These are phyloP conservation scores for Neoarius graeffei DNA, from an alignment of 2,113 vertebrate species.

Conservation along the genomic window DNA sequence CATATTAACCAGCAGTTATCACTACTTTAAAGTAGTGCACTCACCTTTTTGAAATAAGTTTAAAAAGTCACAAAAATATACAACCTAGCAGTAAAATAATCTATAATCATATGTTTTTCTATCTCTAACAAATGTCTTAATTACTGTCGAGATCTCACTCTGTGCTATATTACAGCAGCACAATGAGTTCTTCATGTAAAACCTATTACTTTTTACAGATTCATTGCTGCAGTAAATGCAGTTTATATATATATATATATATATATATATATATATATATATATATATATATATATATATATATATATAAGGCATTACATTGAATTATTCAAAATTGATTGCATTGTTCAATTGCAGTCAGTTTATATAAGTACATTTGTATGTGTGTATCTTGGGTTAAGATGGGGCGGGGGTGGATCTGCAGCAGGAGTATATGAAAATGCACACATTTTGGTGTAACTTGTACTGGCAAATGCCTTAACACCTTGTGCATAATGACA, in stretches of 20 bases:
- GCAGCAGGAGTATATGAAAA: not conserved
- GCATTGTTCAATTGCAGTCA: not conserved
- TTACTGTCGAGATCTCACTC: not conserved
- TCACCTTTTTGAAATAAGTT: not conserved
- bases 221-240: not conserved
- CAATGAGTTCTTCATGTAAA: not conserved
- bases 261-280: too few relatives aligned
- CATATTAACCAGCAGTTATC: not conserved
- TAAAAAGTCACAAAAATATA: not conserved
- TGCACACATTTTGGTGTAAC: slow-evolving; percentile 25
- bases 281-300: too few relatives aligned
- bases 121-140: not conserved
- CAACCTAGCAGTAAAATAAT: not conserved
- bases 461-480: slow-evolving; percentile 28
- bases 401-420: not conserved
- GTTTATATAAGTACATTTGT: not conserved
- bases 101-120: not conserved
- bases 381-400: not conserved
- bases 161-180: not conserved
- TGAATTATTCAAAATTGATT: not conserved
- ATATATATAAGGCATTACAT: not conserved
- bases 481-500: slow-evolving; percentile 19
- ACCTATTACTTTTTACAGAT: not conserved
- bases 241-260: not conserved
- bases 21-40: not conserved